Evolutionary conservation across 1,140 invertebrate species (phyloP), one percentile per base, ranked within the genome.

Genomic region (Heterodera carotae): DNA sequence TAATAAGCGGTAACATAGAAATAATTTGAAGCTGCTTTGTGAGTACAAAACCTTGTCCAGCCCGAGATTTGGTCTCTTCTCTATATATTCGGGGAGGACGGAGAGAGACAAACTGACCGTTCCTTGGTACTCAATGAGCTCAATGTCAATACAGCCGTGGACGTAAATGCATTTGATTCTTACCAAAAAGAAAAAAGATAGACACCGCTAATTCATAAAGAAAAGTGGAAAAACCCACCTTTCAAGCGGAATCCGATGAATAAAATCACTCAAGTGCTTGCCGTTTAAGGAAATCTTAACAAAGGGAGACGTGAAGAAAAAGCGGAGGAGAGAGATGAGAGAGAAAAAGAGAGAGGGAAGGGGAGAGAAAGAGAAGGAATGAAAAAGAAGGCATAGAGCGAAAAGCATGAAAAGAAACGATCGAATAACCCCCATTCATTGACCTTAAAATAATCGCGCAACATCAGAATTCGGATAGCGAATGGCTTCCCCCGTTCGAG

Each of bases 391-490:
- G 22, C 66, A 7, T 79, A 1, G 34, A n/a, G 12, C 18, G 27
- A n/a, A 78, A 78, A 76, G 2, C 8, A 33, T 62, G 62, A 43
- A 67, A 67, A 31, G 31, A 39, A 10, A 4, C 36, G 10, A 39
- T 39, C 10, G 5, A 8, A 53, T 53, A 15, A 2, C 6, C 15
- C 15, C 8, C 15, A 8, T 53, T 53, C 48, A 18, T 18, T 18
- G 15, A 84, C 76, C 75, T 85, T 83, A 64, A 78, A 82, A 62
- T 82, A 85, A 62, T 79, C 73, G 39, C 70, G 22, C 22, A 83
- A 68, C 0, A 83, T 72, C 27, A 83, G 66, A 29, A 83, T 82
- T 67, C 82, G 74, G 15, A 83, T 48, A 10, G 83, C 76, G 60
- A 84, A 84, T 8, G 79, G 60, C 36, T 64, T 69, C 5, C 64